Evolutionary conservation across 2,797 vertebrate species (phyloP).

Genomic region (Helicolenus hilgendorfi): DNA sequence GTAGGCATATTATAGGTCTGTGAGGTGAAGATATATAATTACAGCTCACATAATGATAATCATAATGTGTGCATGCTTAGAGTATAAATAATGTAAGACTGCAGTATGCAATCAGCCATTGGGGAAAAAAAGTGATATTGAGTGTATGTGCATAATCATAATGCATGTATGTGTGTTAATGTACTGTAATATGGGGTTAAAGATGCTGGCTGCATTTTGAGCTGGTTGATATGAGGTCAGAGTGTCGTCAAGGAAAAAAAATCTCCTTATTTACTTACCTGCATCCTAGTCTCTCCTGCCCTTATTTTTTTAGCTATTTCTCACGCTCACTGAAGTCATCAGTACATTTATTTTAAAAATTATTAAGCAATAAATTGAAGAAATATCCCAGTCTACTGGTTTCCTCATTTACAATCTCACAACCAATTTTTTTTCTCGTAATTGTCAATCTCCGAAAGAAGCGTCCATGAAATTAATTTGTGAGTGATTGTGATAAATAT

Average conservation of each 20-base stretch:
- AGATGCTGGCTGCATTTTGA: neutral
- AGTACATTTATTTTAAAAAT: conserved; percentile 7
- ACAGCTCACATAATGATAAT: neutral
- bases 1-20: neutral
- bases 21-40: neutral
- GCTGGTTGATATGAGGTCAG: neutral
- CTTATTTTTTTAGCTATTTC: neutral
- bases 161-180: neutral
- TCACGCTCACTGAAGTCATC: conserved; percentile 1
- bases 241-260: neutral
- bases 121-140: neutral
- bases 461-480: conserved; percentile 86
- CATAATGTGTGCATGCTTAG: neutral
- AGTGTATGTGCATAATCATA: neutral
- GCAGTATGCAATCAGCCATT: neutral
- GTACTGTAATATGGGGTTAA: neutral
- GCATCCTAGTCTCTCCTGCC: neutral
- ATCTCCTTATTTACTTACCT: neutral
- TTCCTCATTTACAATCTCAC: conserved; percentile 70
- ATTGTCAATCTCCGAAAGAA: conserved; percentile 84
- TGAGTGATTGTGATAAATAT: conserved; percentile 59
- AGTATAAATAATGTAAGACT: neutral
- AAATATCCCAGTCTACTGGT: conserved; percentile 67
- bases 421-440: conserved; percentile 53
- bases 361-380: conserved; percentile 46